These are phyloP conservation scores for Dione juno DNA, from an alignment of 2,888 invertebrate species.

Conservation along the genomic window DNA sequence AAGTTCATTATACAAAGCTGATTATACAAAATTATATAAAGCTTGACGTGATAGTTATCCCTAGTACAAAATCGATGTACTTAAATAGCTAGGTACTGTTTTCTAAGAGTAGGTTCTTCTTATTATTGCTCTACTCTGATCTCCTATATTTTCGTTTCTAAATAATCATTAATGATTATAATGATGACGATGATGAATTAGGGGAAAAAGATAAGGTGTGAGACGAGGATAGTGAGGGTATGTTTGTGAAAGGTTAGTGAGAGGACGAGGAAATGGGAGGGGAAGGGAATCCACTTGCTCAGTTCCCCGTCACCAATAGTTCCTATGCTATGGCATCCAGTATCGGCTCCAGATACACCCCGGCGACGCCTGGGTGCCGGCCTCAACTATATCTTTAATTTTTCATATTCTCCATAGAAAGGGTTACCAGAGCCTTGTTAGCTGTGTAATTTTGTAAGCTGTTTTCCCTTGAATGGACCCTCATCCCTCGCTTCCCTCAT, in stretches of 20 bases:
- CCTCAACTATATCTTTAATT: not conserved
- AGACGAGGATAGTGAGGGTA: not conserved
- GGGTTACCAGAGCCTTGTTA: too few relatives aligned
- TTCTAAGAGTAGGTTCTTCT: too few relatives aligned
- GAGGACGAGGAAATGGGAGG: not conserved
- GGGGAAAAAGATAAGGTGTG: not conserved
- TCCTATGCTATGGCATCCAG: not conserved
- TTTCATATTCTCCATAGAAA: not conserved
- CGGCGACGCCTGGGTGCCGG: not conserved
- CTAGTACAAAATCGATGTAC: too few relatives aligned
- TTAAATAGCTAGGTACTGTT: too few relatives aligned
- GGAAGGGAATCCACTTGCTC: not conserved
- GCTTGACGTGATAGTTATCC: too few relatives aligned
- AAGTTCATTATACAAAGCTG: too few relatives aligned
- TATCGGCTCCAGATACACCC: not conserved
- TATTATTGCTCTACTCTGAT: conserved; percentile 44
- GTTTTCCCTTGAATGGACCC: too few relatives aligned
- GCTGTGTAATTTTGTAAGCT: too few relatives aligned
- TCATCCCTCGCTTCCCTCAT: too few relatives aligned
- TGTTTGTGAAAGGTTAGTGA: not conserved
- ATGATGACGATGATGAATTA: not conserved
- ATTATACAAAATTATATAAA: too few relatives aligned
- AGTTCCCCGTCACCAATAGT: not conserved
- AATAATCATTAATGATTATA: conserved; percentile 18
- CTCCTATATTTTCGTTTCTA: conserved; percentile 46